Base-by-base conservation (phyloP, 2,888 invertebrate genomes). In the Ophioninae sp. region DNA sequence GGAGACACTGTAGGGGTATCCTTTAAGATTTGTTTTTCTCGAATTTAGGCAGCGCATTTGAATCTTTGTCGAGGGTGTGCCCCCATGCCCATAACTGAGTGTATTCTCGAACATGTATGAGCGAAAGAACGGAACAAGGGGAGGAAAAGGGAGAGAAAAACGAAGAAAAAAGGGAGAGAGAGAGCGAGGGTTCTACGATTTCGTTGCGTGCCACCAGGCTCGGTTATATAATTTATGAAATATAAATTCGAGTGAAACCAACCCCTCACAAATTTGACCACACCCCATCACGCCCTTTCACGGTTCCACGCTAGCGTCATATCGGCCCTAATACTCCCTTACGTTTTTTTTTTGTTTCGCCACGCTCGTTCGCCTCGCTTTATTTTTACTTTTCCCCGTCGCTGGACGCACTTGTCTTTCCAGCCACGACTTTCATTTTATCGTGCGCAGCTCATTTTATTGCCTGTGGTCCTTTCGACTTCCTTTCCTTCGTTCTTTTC, bases 191-290 rank as follows among this genome's bases (percentile, higher is more conserved):
- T 58, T n/a, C 58, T 51, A 30, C 23, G 61, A 69, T 72, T 23
- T 23, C 58, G 73, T 79, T 84, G 77, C 77, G 79, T 78, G 77
- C 79, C 75, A 81, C 81, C 82, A 77, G 82, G 80, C 78, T 82
- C 71, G 73, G 56, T 67, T 77, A 73, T 77, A 73, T 86, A 84
- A 87, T 85, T 87, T 87, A 87, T 86, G 86, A 85, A 86, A 84
- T 85, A 86, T 86, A 87, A 86, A 85, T 86, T 86, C 79, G 79
- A 83, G 84, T 85, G 84, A 85, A 86, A 86, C 83, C 87, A 87
- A 85, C 90, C 91, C 89, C 87, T 86, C 88, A 90, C 89, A 90
- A 91, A 91, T 91, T 92, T 88, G 89, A 88, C 91, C 91, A 91
- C 92, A 90, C 91, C 92, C 89, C 87, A 88, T 86, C 90, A 91